Evolutionary conservation across 2,888 invertebrate genomes (phyloP), one percentile per base, ranked within the genome.

Genomic region (Spisula solida): DNA sequence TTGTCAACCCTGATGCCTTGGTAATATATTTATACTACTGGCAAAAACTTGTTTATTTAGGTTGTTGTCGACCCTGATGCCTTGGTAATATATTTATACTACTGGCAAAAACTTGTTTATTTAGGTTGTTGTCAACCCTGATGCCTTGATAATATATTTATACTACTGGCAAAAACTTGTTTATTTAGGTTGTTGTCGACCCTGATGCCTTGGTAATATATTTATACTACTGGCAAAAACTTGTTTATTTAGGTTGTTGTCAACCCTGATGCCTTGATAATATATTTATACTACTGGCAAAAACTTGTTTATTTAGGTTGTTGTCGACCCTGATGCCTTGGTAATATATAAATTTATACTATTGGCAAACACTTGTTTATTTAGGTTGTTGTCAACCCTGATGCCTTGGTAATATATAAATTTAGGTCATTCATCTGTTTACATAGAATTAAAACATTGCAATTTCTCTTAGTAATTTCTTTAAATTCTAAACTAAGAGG

Each of bases 251-350:
- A 41, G n/a, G n/a, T n/a, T n/a, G n/a, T n/a, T n/a, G 88, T 93
- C 14, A 93, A 94, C 86, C 91, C 92, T 34, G 87, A 94, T 78
- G 93, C 94, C 25, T 84, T 90, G 55, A 93, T 94, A 78, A 82
- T 81, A 84, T 31, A 12, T 6, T 81, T 80, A 12, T 47, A 20
- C n/a, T n/a, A n/a, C n/a, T n/a, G n/a, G n/a, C n/a, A n/a, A n/a
- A n/a, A n/a, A n/a, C n/a, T n/a, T n/a, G n/a, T n/a, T n/a, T n/a
- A n/a, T n/a, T n/a, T n/a, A n/a, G 0, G 90, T 92, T 14, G 89
- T 94, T 81, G 88, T 93, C 14, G 94, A 94, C 86, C 91, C 92
- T 34, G 87, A 94, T 78, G 93, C 94, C 25, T 84, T 90, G 55
- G 94, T 94, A 78, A 82, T 81, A 84, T 31, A n/a, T n/a, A n/a